Conservation (phyloP, 2,797 vertebrate genomes). For the Tokudaia tokunoshimensis region DNA sequence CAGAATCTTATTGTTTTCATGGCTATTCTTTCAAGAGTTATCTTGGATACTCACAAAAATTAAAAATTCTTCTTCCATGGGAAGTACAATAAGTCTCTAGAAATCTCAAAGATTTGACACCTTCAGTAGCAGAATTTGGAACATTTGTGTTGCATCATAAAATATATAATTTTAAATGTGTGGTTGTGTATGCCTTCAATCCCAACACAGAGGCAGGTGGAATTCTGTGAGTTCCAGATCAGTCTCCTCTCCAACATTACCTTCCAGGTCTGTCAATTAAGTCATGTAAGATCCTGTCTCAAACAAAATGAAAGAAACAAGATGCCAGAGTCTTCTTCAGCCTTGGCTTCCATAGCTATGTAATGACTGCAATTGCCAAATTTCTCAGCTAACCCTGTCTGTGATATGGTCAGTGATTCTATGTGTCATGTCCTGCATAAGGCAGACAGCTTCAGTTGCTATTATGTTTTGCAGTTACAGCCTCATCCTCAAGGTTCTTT, state of each 20-base stretch:
- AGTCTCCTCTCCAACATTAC: not conserved
- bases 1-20: conserved; percentile 14
- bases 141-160: not conserved
- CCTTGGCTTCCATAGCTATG: not conserved
- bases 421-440: not conserved
- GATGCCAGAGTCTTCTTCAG: not conserved
- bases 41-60: not conserved
- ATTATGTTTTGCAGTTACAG: not conserved
- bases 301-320: not conserved
- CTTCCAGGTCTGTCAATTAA: not conserved
- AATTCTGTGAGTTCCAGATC: not conserved
- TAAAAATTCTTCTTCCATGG: not conserved
- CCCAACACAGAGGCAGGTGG: not conserved
- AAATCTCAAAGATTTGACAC: not conserved
- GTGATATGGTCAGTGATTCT: not conserved
- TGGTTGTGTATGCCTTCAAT: not conserved
- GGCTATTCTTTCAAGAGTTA: not conserved
- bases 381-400: too few species aligned
- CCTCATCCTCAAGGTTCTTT: not conserved
- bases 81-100: not conserved
- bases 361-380: not conserved
- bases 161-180: not conserved
- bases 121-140: not conserved
- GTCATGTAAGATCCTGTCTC: not conserved
- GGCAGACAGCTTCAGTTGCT: not conserved